Conservation (phyloP, 2,888 invertebrate species). For the Heliconius aoede region DNA sequence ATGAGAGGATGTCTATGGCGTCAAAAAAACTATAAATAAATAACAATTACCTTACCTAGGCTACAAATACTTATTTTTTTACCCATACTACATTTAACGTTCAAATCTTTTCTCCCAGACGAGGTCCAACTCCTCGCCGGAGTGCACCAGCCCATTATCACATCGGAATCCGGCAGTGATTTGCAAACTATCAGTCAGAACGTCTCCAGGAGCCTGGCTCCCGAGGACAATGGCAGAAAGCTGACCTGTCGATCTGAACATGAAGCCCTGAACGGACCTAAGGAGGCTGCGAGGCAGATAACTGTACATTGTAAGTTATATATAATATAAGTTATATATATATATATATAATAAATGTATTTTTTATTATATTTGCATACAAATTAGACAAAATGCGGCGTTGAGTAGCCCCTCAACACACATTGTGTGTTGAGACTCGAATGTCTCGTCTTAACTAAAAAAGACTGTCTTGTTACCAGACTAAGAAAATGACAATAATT, state of each 20-base stretch:
- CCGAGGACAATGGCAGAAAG: slow-evolving; percentile 86
- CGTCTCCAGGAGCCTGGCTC: slow-evolving; percentile 84
- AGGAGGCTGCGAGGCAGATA: slow-evolving; percentile 62
- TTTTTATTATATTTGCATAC: not conserved
- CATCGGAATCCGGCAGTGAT: slow-evolving; percentile 80
- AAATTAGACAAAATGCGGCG: too few species aligned
- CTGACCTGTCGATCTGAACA: slow-evolving; percentile 88
- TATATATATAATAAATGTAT: not conserved
- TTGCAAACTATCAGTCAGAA: slow-evolving; percentile 86
- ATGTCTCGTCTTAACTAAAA: too few species aligned
- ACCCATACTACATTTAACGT: too few species aligned
- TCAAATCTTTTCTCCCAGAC: slow-evolving; percentile 67
- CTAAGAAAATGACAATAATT: too few species aligned
- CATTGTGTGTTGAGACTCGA: too few species aligned
- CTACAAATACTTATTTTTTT: too few species aligned
- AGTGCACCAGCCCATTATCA: slow-evolving; percentile 80
- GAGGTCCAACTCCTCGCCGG: slow-evolving; percentile 85
- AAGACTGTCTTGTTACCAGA: too few species aligned
- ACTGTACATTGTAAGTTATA: slow-evolving; percentile 52
- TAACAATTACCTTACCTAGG: too few species aligned
- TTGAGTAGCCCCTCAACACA: too few species aligned
- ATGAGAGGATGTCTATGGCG: too few species aligned
- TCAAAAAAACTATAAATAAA: too few species aligned
- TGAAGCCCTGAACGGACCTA: slow-evolving; percentile 79
- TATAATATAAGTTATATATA: too few species aligned